Base-by-base conservation (phyloP, 2,797 vertebrate species). In the Artibeus jamaicensis region DNA sequence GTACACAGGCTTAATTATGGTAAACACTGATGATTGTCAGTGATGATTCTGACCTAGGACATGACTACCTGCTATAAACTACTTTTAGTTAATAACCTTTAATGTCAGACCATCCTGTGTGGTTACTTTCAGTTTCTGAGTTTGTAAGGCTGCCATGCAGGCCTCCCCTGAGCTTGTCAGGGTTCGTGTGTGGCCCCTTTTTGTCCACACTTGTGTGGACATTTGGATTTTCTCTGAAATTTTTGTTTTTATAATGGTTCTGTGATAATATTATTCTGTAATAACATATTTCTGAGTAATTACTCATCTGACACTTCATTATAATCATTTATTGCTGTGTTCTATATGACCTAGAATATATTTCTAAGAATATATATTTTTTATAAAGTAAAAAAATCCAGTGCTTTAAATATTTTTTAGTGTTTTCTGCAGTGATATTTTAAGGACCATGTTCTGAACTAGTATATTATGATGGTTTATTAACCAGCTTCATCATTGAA, bases 341-440 rank as follows among this genome's bases (percentile, higher is more conserved):
- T 93, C 24, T 83, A 0, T 93, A 84, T 90, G 24, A 34, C 87
- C 11, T 73, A 55, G 29, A 76, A 95, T 62, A 67, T 9, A 42
- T 90, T 82, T 94, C 37, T 93, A 32, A 34, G 59, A 94, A 32
- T 34, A 46, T 2, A 88, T 22, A 81, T 93, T 78, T 62, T 88
- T 95, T 95, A n/a, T 39, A 50, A 82, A 87, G 34, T 84, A 57
- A 91, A 77, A 87, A 50, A 48, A 16, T 29, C 9, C 26, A 76
- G 5, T 26, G 0, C 50, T 84, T 70, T 88, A 86, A 86, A 68
- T 74, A 46, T 79, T 79, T 92, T 78, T 4, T 59, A 86, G 34
- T 14, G 44, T 92, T 95, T 91, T 91, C 22, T 95, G 26, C 22
- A 74, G 62, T 77, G 73, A 53, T 94, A 65, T 93, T 76, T 94